These are phyloP conservation scores for Mormyrus lacerda DNA, from an alignment of 2,113 vertebrate species.

Conservation along the genomic window DNA sequence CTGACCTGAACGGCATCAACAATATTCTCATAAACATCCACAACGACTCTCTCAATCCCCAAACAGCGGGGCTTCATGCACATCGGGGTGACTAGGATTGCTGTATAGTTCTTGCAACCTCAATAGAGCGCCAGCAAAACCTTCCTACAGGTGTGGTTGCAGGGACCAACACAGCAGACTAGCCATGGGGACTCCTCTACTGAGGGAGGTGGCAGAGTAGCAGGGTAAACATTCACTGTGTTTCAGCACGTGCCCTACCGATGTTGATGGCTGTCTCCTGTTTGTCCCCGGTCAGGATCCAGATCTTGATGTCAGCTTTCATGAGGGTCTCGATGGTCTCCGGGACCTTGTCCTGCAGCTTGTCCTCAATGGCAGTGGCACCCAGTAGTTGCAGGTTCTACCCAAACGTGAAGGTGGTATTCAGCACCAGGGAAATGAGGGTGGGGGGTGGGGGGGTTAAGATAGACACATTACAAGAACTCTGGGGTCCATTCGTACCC, in stretches of 20 bases:
- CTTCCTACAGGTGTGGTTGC: not conserved
- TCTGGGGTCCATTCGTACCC: not conserved
- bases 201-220: not conserved
- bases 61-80: not conserved
- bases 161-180: not conserved
- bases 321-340: conserved; percentile 95
- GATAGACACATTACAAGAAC: not conserved
- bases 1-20: not conserved
- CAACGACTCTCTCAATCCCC: not conserved
- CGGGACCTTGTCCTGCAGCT: conserved; percentile 58
- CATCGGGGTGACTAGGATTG: not conserved
- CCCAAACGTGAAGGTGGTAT: not conserved
- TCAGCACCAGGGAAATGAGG: not conserved
- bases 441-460: not conserved
- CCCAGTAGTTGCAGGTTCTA: conserved; percentile 94
- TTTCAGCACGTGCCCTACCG: conserved; percentile 56
- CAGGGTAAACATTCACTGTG: not conserved
- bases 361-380: conserved; percentile 88
- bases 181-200: not conserved
- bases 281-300: conserved; percentile 97
- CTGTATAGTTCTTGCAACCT: not conserved
- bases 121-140: not conserved
- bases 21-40: not conserved
- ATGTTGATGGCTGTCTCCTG: conserved; percentile 98
- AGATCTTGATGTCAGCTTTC: conserved; percentile 98